These are phyloP conservation scores for Drosophila yooni DNA, from an alignment of 2,888 invertebrate genomes.

Conservation along the genomic window DNA sequence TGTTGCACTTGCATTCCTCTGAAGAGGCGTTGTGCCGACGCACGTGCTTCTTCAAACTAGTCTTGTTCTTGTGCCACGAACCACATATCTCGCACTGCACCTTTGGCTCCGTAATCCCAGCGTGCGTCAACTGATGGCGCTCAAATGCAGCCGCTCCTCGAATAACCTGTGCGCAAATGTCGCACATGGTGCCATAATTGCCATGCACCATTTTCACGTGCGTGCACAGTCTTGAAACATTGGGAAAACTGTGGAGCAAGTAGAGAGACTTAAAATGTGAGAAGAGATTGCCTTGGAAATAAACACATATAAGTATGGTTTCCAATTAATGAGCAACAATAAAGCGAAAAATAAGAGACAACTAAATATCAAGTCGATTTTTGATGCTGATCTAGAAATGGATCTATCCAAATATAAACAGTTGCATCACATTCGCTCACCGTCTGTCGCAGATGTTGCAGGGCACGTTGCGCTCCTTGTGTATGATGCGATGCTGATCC, in stretches of 20 bases:
- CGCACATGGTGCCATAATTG: slow-evolving; percentile 82
- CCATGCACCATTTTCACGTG: slow-evolving; percentile 79
- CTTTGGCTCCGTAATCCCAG: slow-evolving; percentile 80
- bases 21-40: slow-evolving; percentile 80
- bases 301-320: neutral
- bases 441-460: slow-evolving; percentile 82
- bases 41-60: slow-evolving; percentile 83
- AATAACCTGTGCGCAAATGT: slow-evolving; percentile 84
- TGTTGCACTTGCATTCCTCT: slow-evolving; percentile 77
- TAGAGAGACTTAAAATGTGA: neutral
- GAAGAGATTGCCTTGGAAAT: neutral
- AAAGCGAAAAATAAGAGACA: neutral
- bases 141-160: slow-evolving; percentile 82
- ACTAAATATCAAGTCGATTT: neutral
- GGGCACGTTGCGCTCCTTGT: slow-evolving; percentile 74
- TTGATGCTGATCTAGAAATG: neutral
- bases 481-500: slow-evolving; percentile 81
- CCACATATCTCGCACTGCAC: slow-evolving; percentile 84
- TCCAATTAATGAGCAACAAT: neutral
- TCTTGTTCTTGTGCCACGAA: slow-evolving; percentile 83
- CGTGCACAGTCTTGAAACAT: slow-evolving; percentile 74
- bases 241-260: slow-evolving; percentile 74
- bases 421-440: slow-evolving; percentile 59
- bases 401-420: neutral
- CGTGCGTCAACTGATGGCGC: slow-evolving; percentile 82